These are phyloP conservation scores for Crotalus helleri DNA, from an alignment of 2,113 vertebrate genomes.

Conservation along the genomic window DNA sequence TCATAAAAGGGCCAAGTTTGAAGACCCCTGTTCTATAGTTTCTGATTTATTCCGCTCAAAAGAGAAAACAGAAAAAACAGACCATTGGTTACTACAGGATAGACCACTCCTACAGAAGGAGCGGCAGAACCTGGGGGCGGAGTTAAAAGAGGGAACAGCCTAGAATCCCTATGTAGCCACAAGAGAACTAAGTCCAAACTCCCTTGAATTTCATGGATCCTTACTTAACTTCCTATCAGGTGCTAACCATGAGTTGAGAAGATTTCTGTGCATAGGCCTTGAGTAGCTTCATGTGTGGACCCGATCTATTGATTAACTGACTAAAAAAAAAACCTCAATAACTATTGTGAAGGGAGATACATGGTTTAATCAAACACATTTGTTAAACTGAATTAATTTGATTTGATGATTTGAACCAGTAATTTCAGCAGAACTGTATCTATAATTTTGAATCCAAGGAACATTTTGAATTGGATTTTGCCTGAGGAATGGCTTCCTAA, in stretches of 20 bases:
- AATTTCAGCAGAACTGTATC: neutral
- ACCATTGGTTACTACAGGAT: neutral
- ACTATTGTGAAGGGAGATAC: neutral
- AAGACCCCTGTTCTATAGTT: neutral
- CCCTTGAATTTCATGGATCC: neutral
- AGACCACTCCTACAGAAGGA: neutral
- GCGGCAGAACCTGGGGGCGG: neutral
- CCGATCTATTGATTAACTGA: neutral
- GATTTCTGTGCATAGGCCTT: neutral
- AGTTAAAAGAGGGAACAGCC: neutral
- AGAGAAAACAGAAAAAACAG: constrained; percentile 21
- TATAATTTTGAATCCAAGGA: neutral
- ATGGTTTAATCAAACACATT: neutral
- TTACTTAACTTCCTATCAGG: neutral
- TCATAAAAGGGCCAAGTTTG: no score
- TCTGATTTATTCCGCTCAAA: constrained; percentile 18
- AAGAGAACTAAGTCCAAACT: neutral
- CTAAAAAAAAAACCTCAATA: neutral
- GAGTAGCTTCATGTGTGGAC: neutral
- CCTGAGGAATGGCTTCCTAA: neutral
- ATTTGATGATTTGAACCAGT: neutral
- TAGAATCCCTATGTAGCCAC: neutral
- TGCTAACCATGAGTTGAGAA: neutral
- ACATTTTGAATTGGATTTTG: neutral
- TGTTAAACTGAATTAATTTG: neutral